Conservation (phyloP, 2,113 vertebrate species). For the Syrmaticus mikado region DNA sequence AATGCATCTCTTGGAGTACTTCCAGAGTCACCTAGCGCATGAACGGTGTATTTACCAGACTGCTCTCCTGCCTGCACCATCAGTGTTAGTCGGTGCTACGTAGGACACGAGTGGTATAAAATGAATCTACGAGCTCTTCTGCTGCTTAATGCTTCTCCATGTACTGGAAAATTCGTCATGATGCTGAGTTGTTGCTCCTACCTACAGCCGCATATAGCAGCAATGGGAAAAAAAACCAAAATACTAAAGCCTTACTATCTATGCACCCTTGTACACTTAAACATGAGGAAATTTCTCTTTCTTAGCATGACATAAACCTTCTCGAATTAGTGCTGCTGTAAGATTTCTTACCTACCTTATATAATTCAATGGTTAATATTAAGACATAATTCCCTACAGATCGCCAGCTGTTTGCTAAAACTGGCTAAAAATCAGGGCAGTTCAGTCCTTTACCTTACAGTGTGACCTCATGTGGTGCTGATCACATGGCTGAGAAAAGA, state of each 20-base stretch:
- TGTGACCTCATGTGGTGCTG: rapidly evolving
- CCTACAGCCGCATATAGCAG: neutral
- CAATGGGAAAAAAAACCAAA: neutral
- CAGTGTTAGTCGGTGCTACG: rapidly evolving
- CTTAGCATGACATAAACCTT: neutral
- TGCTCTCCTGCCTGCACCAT: rapidly evolving
- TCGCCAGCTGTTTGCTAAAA: neutral
- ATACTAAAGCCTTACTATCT: neutral
- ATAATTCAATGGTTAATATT: neutral
- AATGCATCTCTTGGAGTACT: neutral
- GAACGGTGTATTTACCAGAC: neutral
- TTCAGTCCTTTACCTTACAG: neutral
- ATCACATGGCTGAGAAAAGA: neutral
- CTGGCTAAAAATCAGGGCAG: neutral
- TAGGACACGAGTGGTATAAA: neutral
- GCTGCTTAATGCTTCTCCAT: neutral
- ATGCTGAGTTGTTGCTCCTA: neutral
- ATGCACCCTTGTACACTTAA: neutral
- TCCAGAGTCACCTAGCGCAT: neutral
- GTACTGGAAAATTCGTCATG: neutral
- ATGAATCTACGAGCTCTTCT: neutral
- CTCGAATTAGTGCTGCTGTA: neutral
- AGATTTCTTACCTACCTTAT: neutral
- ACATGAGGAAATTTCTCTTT: neutral
- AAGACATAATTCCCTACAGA: neutral